Evolutionary conservation across 2,113 vertebrate species (phyloP), one percentile per base, ranked within the genome.

Genomic region (Fregetta grallaria): DNA sequence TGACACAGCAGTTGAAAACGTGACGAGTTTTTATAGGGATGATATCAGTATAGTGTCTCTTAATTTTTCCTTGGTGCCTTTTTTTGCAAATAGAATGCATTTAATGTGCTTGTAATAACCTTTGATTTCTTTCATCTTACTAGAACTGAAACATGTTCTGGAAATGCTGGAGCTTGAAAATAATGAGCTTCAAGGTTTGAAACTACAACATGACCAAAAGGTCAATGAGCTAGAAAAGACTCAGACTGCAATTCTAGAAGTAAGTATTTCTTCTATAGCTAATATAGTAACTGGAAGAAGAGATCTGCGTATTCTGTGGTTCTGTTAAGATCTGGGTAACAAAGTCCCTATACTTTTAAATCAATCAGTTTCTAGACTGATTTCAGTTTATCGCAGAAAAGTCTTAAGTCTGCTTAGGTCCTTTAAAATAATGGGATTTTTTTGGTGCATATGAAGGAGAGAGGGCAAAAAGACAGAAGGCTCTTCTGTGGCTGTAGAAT

Each of bases 71-170:
- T 49, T 47, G 9, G 34, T 71, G 75, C n/a, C 13, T 59, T 49
- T 36, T n/a, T 71, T 65, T 49, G 59, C 65, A 47, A 40, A 42
- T 7, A 65, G 40, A 65, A 30, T 21, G 23, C 13, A 26, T 47
- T 27, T 61, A 19, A 50, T 17, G 17, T 71, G 70, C 21, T 58
- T 27, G 16, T 67, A 68, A 25, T 26, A 76, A 61, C 12, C 40
- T 53, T 14, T 13, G n/a, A 2, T 66, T 93, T 92, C 21, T 96
- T 95, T 94, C 47, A 71, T 40, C 68, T 63, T 63, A 5, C 92
- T 93, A 99, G 99, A 99, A 91, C 93, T 99, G 74, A 98, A 98
- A 89, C 98, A 97, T 44, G 84, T 99, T 76, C 92, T 98, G 92
- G 98, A 99, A 95, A 98, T 97, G 96, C 67, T 98, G 74, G 97